Evolutionary conservation across 2,888 invertebrate genomes (phyloP).

Genomic region (Pyrrhosoma nymphula): DNA sequence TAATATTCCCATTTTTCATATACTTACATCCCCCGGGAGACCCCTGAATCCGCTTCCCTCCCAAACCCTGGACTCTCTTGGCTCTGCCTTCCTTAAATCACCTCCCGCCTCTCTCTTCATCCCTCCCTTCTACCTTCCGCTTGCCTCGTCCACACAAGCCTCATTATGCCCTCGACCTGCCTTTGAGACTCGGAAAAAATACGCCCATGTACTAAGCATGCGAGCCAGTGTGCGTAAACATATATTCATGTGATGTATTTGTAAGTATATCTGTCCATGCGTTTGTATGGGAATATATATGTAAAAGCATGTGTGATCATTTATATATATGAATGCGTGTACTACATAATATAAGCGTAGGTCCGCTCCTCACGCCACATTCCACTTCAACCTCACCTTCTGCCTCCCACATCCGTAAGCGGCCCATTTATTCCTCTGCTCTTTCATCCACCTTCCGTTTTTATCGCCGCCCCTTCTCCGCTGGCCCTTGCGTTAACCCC

Average conservation of each 20-base stretch:
- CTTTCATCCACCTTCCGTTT: slow-evolving; percentile 19
- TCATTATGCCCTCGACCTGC: background rate
- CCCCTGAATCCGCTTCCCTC: background rate
- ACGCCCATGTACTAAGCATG: background rate
- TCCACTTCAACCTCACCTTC: background rate
- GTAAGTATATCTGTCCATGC: no score
- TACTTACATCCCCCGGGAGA: background rate
- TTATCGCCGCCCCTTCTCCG: slow-evolving; percentile 40
- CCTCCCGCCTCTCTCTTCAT: background rate
- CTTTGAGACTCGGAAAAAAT: background rate
- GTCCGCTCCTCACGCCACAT: background rate
- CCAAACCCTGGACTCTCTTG: background rate
- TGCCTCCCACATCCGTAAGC: background rate
- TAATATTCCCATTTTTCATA: slow-evolving; percentile 35
- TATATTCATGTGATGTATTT: background rate
- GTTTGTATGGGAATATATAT: no score
- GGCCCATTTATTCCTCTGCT: background rate
- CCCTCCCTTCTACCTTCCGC: background rate
- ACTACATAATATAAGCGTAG: background rate
- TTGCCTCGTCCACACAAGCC: background rate
- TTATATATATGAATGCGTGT: background rate
- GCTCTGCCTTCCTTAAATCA: background rate
- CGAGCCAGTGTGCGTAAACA: background rate
- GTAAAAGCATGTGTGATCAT: background rate
- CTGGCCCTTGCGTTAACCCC: background rate